Evolutionary conservation across 2,797 vertebrate genomes (phyloP), one percentile per base, ranked within the genome.

Genomic region (Ctenopoma multispine): DNA sequence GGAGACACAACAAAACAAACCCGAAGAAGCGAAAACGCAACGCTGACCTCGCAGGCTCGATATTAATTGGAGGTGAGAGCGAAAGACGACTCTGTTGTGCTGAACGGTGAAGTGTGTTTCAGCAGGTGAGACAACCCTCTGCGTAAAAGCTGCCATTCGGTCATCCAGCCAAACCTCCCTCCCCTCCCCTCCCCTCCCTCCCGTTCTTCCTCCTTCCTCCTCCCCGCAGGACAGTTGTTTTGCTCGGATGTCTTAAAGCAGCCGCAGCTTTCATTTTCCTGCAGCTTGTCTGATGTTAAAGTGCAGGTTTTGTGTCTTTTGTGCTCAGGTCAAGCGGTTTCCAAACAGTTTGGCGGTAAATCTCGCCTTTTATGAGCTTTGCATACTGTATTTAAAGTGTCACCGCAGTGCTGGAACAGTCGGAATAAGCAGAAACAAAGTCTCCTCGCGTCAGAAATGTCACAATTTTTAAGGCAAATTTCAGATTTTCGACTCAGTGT

Each of bases 61-160:
- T 88, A 87, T 91, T 92, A 92, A 92, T 90, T 92, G 90, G 81
- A 82, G 70, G 70, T 78, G 88, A 82, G 90, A 47, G 82, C 69
- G 77, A 51, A 71, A 62, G 65, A 79, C 23, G 38, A 68, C 75
- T 86, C 77, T 75, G 89, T 80, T 78, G 83, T 56, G 84, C 69
- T 85, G 90, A 79, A 82, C 74, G 89, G 82, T 75, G 90, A 71
- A 88, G 90, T 79, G 92, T 84, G 90, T 91, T 92, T 88, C 84
- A 92, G 93, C 94, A 95, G 94, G 94, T 95, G 93, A 95, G 93
- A 90, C 90, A 64, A 87, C 90, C 87, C 91, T 89, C 90, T 92
- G 92, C 93, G 94, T 92, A 93, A 95, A 94, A 87, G 89, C 92
- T 84, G 85, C 82, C 88, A 90, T 92, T 89, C 88, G 89, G 86